These are phyloP conservation scores for Phrynocephalus forsythii DNA, from an alignment of 2,797 vertebrate genomes.

Conservation along the genomic window DNA sequence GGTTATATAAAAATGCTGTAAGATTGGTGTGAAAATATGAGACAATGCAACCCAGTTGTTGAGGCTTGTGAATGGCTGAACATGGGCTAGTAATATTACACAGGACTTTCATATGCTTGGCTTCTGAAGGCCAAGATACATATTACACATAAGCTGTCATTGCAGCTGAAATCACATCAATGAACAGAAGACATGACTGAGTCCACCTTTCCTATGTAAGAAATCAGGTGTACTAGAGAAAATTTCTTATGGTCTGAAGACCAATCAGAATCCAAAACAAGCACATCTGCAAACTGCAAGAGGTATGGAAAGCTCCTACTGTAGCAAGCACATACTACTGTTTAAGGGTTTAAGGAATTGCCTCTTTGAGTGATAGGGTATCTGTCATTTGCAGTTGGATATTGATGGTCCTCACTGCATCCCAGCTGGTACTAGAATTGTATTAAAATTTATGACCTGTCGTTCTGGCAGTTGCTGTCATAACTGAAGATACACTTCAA, in stretches of 20 bases:
- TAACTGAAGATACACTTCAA: constrained; percentile 85
- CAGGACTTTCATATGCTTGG: background rate
- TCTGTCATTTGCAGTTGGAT: no score
- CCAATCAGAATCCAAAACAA: no score
- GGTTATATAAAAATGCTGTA: background rate
- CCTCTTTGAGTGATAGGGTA: no score
- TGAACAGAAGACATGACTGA: background rate
- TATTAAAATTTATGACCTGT: constrained; percentile 72
- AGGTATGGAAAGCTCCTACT: no score
- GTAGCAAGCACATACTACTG: no score
- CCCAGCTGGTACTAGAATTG: background rate
- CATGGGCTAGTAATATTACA: background rate
- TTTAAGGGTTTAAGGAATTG: no score
- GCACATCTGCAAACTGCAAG: no score
- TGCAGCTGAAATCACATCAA: background rate
- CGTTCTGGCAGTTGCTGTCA: constrained; percentile 82
- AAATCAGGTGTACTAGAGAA: no score
- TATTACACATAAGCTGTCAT: no score
- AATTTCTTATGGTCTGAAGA: no score
- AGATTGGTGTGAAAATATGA: background rate
- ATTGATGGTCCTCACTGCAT: background rate
- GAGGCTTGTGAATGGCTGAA: background rate
- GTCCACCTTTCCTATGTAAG: no score
- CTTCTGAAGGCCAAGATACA: background rate
- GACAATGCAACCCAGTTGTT: background rate